Base-by-base conservation (phyloP, 2,888 invertebrate genomes). In the Thumatha senex region DNA sequence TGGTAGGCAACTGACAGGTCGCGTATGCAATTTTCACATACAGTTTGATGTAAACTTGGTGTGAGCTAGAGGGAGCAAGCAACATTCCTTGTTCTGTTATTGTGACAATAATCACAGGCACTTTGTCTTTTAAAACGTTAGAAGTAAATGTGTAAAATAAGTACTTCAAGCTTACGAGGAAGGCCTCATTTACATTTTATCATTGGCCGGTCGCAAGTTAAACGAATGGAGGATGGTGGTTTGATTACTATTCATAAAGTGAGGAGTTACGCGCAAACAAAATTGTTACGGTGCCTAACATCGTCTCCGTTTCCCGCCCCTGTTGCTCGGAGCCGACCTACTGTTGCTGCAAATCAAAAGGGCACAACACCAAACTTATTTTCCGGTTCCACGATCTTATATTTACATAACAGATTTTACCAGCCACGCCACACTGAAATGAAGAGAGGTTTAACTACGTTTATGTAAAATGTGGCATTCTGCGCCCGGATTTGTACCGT, bases 201-300 rank as follows among this genome's bases (percentile, higher is more conserved):
- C 80, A 81, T 72, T 73, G 75, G 79, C 70, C 72, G 77, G 72
- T 70, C 63, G 70, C 59, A 70, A 79, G 75, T 78, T 80, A 81
- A 84, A 84, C 83, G 79, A 80, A 77, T 74, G 72, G 66, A 67
- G 73, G 78, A 69, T 70, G 72, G 74, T 66, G 73, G 76, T 80
- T 79, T 84, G 80, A 84, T 86, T 85, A 85, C 79, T 84, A 83
- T 84, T 80, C 81, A 84, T 84, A 81, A 85, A 84, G 80, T 78
- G 78, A 73, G 62, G 74, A 75, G 76, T 73, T 72, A 66, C 67
- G 67, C 54, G 61, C 70, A 75, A 75, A 77, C 78, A 76, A 81
- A 82, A 76, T 74, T 76, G 70, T 74, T 70, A 68, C 69, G 69
- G 61, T 57, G 67, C 58, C 63, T 70, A 72, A 71, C 58, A 71